Conservation (phyloP, 2,113 vertebrate species). For the Cichladusa arquata region DNA sequence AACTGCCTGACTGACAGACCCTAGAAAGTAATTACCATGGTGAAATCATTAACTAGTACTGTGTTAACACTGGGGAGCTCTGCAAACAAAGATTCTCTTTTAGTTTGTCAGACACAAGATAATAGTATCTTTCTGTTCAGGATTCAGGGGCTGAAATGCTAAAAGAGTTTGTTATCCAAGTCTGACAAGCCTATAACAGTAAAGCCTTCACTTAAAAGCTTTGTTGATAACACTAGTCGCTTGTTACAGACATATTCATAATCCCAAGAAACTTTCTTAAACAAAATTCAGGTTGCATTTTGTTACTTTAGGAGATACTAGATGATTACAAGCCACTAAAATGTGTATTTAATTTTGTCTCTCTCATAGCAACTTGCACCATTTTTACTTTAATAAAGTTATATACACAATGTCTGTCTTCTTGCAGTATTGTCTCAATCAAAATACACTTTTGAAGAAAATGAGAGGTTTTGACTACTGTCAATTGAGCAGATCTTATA, state of each 20-base stretch:
- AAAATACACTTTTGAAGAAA: background rate
- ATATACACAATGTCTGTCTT: background rate
- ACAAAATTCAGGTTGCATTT: background rate
- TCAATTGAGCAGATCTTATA: background rate
- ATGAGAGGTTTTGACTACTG: background rate
- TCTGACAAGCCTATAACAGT: background rate
- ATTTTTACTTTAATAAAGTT: background rate
- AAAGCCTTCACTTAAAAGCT: constrained; percentile 5
- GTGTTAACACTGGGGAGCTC: background rate
- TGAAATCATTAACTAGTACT: constrained; percentile 9
- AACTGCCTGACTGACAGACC: background rate
- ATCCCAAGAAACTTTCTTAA: background rate
- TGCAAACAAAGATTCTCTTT: constrained; percentile 49
- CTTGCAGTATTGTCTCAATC: background rate
- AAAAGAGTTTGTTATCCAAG: constrained; percentile 22
- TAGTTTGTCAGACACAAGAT: background rate
- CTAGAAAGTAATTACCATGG: background rate
- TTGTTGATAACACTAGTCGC: background rate
- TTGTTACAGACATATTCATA: background rate
- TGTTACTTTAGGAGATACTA: background rate
- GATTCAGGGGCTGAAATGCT: constrained; percentile 18
- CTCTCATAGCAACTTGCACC: background rate
- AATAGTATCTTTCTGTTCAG: constrained; percentile 25
- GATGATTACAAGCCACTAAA: background rate
- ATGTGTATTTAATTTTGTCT: background rate